Base-by-base conservation (phyloP, 2,113 vertebrate species). In the Eleginops maclovinus region DNA sequence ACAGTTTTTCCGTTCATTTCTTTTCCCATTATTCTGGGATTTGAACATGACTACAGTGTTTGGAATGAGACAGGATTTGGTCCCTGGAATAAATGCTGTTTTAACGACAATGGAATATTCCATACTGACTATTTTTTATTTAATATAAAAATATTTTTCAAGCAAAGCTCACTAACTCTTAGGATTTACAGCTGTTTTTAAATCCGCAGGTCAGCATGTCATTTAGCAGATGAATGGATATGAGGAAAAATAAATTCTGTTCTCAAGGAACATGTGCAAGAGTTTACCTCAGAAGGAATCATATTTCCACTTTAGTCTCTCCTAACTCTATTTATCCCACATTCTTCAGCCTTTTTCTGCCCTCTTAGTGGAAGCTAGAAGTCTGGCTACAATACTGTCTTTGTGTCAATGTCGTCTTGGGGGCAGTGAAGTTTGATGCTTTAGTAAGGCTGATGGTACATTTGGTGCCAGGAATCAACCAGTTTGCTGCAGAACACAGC, bases 401-500 rank as follows among this genome's bases (percentile, higher is more conserved):
- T 69, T 82, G 62, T 73, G 64, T 76, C 58, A 19, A 67, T 83
- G 73, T 72, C 81, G 61, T 62, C 67, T 70, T 26, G n/a, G 67
- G 50, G 54, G 26, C 63, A 72, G 59, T 26, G 28, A 61, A 60
- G 67, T 82, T 54, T 77, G 58, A 72, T 53, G 62, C 16, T 59
- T 47, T 72, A 43, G 31, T 49, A 24, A 46, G 55, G 41, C 31
- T 60, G 46, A 75, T 61, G 63, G 60, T 58, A 49, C 67, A 54
- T 77, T 77, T 72, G 51, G 62, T 83, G 67, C 73, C 73, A 84
- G 66, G 55, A 80, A 69, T 83, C 70, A 81, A 72, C 50, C 36
- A 53, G 66, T 58, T 77, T 54, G 70, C 67, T 75, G 55, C 7
- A 60, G 31, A 49, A 26, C 72, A 64, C 77, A 40, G 76, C 83